Base-by-base conservation (phyloP, 53 echinoderm and acorn worm genomes). In the Stichopus horrens region DNA sequence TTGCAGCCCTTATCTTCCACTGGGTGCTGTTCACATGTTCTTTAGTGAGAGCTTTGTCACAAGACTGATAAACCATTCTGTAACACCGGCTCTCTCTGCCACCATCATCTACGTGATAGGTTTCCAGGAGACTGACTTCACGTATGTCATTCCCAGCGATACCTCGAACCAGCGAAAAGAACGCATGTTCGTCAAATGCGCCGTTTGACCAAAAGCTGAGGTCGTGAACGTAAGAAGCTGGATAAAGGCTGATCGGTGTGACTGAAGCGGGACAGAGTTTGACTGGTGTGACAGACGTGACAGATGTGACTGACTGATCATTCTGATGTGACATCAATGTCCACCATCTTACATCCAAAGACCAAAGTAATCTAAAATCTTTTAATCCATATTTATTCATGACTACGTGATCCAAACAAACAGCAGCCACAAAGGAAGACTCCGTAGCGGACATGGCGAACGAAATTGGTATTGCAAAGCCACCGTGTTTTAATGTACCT, bases 351-450 rank as follows among this genome's bases (percentile, higher is more conserved):
- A 88, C 58, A 77, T 98, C 93, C 0, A 80, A 14, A 16, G 94
- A 91, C 99, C 99, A 98, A 22, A 98, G 86, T 54, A 94, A 66
- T 55, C 99, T 88, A 6, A 96, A 85, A 73, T 98, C 99, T 14
- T 90, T n/a, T 14, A 96, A 89, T 73, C 88, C 53, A 21, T 87
- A 87, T 71, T 85, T 77, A 13, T 88, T 76, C 94, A 96, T 95
- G 5, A 92, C 86, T 20, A 98, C 57, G 9, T 76, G 77, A 73
- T 98, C 99, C 58, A 98, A 76, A 79, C 83, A 86, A 77, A 94
- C 53, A 23, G 54, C 74, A 4, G n/a, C 86, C 16, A 73, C 52
- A 77, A 23, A 77, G 18, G 6, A 71, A 18, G 14, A n/a, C 14
- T 71, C 71, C 18, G 5, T 4, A 5, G 7, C 19, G 6, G n/a